Percentiles rank a stretch among this genome's conserved stretches.
Conservation (phyloP, 1,140 invertebrate species). For the Drosophila ogumai region DNA sequence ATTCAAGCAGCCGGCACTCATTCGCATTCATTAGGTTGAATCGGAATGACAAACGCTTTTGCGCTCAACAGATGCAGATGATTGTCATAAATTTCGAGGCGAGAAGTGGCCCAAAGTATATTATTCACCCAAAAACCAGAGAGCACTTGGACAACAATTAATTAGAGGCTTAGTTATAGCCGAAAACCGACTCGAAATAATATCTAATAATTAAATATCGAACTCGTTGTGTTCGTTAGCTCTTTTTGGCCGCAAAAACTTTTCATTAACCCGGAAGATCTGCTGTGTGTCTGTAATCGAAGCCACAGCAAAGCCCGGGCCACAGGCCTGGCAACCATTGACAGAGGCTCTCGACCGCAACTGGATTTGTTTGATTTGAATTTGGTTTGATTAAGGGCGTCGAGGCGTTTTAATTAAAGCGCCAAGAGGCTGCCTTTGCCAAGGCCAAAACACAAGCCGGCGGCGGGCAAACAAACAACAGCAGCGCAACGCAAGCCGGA, state of each 20-base stretch:
- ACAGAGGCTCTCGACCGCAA: constrained; percentile 14
- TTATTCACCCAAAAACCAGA: neutral
- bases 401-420: constrained; percentile 25
- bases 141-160: neutral
- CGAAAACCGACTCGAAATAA: neutral
- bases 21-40: constrained; percentile 51
- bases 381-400: constrained; percentile 26
- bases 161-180: neutral
- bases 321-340: neutral
- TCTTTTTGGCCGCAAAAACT: neutral
- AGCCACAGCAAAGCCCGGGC: neutral
- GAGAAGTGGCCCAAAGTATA: neutral
- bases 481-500: neutral
- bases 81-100: constrained; percentile 36
- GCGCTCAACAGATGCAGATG: constrained; percentile 46
- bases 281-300: constrained; percentile 1
- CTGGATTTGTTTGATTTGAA: constrained; percentile 43
- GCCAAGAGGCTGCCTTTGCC: neutral
- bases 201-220: neutral
- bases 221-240: neutral
- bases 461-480: neutral
- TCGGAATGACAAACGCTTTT: constrained; percentile 44
- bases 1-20: constrained; percentile 46
- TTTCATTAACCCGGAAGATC: constrained; percentile 9
- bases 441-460: constrained; percentile 1